These are phyloP conservation scores for Odontocolon sp. DNA, from an alignment of 2,888 invertebrate species.

Conservation along the genomic window DNA sequence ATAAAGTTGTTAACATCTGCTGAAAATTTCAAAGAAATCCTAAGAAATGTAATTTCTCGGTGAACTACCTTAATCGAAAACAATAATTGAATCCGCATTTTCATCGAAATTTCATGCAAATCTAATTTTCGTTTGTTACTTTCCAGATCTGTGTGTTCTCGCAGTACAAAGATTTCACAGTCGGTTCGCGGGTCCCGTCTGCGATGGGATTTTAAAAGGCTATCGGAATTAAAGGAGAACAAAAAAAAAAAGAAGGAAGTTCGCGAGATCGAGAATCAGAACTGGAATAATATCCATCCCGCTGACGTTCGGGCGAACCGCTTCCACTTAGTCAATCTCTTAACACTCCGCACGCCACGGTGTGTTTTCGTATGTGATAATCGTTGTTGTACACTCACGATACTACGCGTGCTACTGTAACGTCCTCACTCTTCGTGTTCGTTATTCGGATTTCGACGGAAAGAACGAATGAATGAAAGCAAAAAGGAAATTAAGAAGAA, in stretches of 20 bases:
- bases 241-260: constrained; percentile 3
- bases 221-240: neutral
- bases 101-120: neutral
- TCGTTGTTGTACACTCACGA: constrained; percentile 53
- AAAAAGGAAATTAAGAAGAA: neutral
- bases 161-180: constrained; percentile 96
- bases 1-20: no score
- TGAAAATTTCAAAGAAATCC: no score
- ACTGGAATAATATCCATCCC: neutral
- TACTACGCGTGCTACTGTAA: constrained; percentile 27
- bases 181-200: constrained; percentile 89
- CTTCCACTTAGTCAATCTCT: constrained; percentile 58
- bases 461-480: neutral
- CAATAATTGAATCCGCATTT: no score
- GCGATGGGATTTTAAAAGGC: constrained; percentile 82
- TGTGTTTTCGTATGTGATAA: constrained; percentile 52
- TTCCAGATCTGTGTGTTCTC: constrained; percentile 96
- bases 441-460: constrained; percentile 17
- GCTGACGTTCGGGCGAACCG: constrained; percentile 23
- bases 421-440: constrained; percentile 40
- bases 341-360: constrained; percentile 29
- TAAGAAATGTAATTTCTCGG: no score
- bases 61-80: no score
- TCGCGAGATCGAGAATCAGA: neutral
- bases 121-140: constrained; percentile 63